Percentiles rank a stretch among this genome's conserved stretches.
Conservation (phyloP, 2,113 vertebrate species). For the Thalassarche chlororhynchos region DNA sequence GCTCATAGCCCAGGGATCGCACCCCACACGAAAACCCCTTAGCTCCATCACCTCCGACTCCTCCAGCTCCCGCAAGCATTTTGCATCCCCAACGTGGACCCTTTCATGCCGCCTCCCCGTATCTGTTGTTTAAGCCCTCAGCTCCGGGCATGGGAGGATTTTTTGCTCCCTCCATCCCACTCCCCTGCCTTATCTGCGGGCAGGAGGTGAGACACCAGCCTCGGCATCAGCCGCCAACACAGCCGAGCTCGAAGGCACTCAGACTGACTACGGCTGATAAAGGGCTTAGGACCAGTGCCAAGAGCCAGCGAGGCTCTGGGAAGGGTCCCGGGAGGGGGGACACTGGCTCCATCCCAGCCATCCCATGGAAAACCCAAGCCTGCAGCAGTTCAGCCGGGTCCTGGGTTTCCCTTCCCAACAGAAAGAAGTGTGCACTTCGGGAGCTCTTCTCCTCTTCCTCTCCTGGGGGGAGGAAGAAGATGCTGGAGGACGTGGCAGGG, state of each 20-base stretch:
- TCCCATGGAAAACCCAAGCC: background rate
- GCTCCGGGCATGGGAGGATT: background rate
- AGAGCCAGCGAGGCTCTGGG: background rate
- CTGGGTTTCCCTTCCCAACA: background rate
- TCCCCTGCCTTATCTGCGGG: background rate
- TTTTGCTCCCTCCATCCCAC: background rate
- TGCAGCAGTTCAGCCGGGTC: background rate
- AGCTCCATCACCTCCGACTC: background rate
- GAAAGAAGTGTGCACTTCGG: background rate
- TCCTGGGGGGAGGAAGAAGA: background rate
- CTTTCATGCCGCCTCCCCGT: background rate
- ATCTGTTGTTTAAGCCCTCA: background rate
- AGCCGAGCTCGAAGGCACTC: background rate
- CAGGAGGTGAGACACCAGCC: background rate
- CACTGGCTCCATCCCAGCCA: background rate
- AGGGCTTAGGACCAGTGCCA: background rate
- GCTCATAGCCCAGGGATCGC: background rate
- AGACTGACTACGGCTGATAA: background rate
- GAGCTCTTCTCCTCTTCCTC: background rate
- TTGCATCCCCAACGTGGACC: rapidly evolving
- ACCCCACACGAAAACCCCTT: rapidly evolving
- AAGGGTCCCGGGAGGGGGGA: background rate
- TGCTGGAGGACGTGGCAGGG: background rate
- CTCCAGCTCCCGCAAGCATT: background rate
- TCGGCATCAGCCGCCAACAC: background rate